Percentiles rank a stretch among this genome's conserved stretches.
Conservation (phyloP, 2,113 vertebrate species). For the Prolemur simus region DNA sequence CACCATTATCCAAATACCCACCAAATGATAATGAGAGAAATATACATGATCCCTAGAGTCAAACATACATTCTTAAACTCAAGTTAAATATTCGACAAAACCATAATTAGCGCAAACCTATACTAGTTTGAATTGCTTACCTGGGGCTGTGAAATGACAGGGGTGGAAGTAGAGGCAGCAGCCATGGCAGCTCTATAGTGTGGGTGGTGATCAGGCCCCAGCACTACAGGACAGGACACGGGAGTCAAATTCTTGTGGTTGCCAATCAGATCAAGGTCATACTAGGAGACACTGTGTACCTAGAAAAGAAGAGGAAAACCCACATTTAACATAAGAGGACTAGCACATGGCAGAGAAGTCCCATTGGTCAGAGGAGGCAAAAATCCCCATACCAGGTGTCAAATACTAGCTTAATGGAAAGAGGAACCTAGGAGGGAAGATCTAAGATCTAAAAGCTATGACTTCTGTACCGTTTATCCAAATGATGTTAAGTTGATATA, state of each 20-base stretch:
- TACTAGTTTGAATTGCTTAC: constrained; percentile 51
- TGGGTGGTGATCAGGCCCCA: neutral
- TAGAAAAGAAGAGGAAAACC: constrained; percentile 52
- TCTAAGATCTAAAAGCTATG: neutral
- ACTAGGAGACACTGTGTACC: constrained; percentile 73
- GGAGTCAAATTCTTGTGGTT: neutral
- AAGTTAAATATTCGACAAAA: neutral
- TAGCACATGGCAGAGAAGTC: neutral
- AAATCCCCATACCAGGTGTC: neutral
- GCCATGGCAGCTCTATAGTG: constrained; percentile 74
- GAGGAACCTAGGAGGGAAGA: neutral
- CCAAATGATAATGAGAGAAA: neutral
- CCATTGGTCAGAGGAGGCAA: neutral
- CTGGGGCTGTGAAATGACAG: constrained; percentile 82
- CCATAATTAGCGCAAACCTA: neutral
- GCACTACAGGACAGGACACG: neutral
- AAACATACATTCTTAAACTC: neutral
- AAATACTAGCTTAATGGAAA: neutral
- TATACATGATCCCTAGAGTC: neutral
- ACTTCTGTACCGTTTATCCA: neutral
- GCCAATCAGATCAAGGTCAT: constrained; percentile 80
- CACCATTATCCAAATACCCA: neutral
- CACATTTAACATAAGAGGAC: neutral
- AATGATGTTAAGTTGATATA: neutral
- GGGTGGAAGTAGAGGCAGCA: constrained; percentile 61